phyloP scores from a whole-genome alignment of 2,888 invertebrate genomes.

The Pyrgus malvae region DNA sequence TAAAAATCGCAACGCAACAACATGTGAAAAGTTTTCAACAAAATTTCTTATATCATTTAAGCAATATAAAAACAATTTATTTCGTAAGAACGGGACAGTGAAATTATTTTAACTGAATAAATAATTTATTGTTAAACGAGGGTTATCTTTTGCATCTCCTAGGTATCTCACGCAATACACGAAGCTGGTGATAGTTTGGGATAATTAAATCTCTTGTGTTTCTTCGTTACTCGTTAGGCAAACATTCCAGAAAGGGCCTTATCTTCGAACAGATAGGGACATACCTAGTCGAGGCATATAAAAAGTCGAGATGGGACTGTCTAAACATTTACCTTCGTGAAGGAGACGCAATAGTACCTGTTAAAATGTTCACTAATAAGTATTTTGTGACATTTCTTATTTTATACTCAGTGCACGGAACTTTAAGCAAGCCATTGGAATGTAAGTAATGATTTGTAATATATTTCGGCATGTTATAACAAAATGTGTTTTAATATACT shows the following conservation, averaged over 20 bases:
- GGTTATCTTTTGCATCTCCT: not conserved
- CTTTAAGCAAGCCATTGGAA: slow-evolving; percentile 57
- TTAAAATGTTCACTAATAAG: slow-evolving; percentile 53
- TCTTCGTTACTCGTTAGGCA: slow-evolving; percentile 68
- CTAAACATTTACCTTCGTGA: slow-evolving; percentile 61
- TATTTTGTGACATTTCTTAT: slow-evolving; percentile 46
- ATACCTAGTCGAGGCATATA: slow-evolving; percentile 54
- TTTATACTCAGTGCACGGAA: slow-evolving; percentile 46
- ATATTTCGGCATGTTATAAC: not conserved
- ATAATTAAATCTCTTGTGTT: slow-evolving; percentile 57
- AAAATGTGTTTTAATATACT: slow-evolving; percentile 2
- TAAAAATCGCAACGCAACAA: slow-evolving; percentile 36
- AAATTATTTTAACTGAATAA: not conserved
- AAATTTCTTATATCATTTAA: slow-evolving; percentile 37
- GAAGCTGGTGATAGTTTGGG: slow-evolving; percentile 30
- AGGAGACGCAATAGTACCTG: slow-evolving; percentile 40
- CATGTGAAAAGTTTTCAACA: slow-evolving; percentile 46
- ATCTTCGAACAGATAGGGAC: slow-evolving; percentile 68
- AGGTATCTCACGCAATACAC: not conserved
- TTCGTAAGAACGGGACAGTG: not conserved
- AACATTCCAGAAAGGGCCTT: slow-evolving; percentile 71
- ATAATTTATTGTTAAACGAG: not conserved
- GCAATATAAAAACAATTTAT: not conserved
- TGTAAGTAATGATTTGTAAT: slow-evolving; percentile 50
- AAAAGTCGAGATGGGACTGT: slow-evolving; percentile 55